phyloP scores from a whole-genome alignment of 2,888 invertebrate genomes.

The Willowsia nigromaculata region DNA sequence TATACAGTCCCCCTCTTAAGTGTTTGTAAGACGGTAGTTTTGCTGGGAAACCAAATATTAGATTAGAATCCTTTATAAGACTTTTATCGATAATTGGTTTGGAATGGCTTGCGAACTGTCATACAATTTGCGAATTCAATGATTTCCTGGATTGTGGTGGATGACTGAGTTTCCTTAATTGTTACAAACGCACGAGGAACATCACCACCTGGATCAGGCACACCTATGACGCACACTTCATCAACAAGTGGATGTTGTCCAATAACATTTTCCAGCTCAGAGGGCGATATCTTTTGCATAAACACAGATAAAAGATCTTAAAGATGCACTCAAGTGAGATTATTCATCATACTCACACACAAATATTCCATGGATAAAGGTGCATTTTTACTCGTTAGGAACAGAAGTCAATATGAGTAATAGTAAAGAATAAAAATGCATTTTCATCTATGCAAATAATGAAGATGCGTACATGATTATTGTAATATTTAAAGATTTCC shows the following conservation, averaged over 20 bases:
- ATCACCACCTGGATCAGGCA: conserved; percentile 74
- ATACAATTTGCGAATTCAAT: conserved; percentile 72
- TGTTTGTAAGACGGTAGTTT: conserved; percentile 69
- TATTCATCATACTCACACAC: too few species aligned
- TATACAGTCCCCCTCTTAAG: conserved; percentile 68
- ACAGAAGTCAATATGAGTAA: too few species aligned
- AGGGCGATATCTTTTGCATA: conserved; percentile 75
- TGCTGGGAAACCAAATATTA: conserved; percentile 11
- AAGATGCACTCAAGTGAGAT: too few species aligned
- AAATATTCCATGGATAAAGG: too few species aligned
- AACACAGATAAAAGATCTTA: too few species aligned
- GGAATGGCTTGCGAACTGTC: background rate
- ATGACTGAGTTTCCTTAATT: background rate
- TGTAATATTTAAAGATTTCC: conserved; percentile 75
- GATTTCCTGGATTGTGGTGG: conserved; percentile 64
- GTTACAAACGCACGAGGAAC: conserved; percentile 75
- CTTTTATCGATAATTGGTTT: background rate
- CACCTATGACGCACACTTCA: conserved; percentile 77
- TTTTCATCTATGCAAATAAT: too few species aligned
- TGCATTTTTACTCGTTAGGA: too few species aligned
- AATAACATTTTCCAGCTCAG: conserved; percentile 77
- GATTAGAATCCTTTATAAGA: background rate
- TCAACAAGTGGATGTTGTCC: conserved; percentile 73
- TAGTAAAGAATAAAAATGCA: too few species aligned
- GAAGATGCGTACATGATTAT: conserved; percentile 68